Base-by-base conservation (phyloP, 1,140 invertebrate species). In the Bombyx mori region DNA sequence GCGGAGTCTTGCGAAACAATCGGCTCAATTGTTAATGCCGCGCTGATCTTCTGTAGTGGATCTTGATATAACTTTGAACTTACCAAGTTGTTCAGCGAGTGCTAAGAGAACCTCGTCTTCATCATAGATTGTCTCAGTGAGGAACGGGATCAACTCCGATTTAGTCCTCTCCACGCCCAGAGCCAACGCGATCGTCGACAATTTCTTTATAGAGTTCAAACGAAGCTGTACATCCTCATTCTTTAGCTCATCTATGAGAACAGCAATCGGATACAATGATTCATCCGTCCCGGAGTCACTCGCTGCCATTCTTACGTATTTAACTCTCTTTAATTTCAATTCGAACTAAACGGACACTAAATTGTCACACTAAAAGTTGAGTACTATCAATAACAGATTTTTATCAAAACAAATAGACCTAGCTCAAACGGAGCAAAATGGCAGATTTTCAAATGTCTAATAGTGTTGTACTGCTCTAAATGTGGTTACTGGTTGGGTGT, bases 111-210 rank as follows among this genome's bases (percentile, higher is more conserved):
- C 98, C 90, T 99, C 99, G 90, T 99, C 99, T 79, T 99, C 99
- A 91, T 99, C 99, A 81, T 99, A 99, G 68, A 99, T 99, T 10
- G 98, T 99, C 82, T 99, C 98, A 47, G 98, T 99, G 52, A 99
- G 86, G 89, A 99, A 99, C 42, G 98, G 98, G 75, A 99, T 99
- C 18, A 99, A 90, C 87, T 99, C 99, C 53, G 93, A 95, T 63
- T 98, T 91, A 22, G 99, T 99, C 66, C 99, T 92, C 80, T 99
- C 98, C 9, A 98, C 96, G 58, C 99, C 99, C 45, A 99, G 88
- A 10, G 99, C 99, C 62, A 99, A 88, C 7, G 99, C 98, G 75
- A 99, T 99, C 7, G 99, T 99, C 7, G 98, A 99, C 44, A 99
- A 88, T 82, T 99, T 99, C 83, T 99, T 99, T 67, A 99, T 99